Base-by-base conservation (phyloP, 2,113 vertebrate genomes). In the Eolophus roseicapilla region DNA sequence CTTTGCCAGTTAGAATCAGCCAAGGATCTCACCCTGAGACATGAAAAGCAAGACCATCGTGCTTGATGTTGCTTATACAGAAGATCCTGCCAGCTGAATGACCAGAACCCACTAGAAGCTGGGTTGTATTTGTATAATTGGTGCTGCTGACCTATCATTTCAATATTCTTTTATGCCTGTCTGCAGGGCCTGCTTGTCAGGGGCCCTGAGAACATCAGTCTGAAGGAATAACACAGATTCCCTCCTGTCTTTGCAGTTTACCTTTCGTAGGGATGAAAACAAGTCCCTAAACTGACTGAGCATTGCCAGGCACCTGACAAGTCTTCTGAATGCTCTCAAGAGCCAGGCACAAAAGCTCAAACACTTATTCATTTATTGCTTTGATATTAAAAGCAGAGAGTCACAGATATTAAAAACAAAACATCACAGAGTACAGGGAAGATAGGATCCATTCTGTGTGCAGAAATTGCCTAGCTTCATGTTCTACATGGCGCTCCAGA, bases 351-450 rank as follows among this genome's bases (percentile, higher is more conserved):
- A 84, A 85, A 70, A 94, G 50, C 84, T 88, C 69, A 81, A 92
- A 77, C 41, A 55, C 73, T 94, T 88, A 47, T 25, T 83, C 29
- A 49, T 88, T 88, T 93, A 81, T 71, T 92, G 73, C 69, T 95
- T 96, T 93, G 88, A 91, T 94, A 95, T 86, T 82, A 88, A 86
- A 95, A 79, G 76, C 49, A 92, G 59, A 65, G 44, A 92, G 50
- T 65, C 76, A 46, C 52, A 71, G 80, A 82, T 82, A 71, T 35
- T 77, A 47, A 82, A 86, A 77, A 11, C 35, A 90, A 50, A 73
- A 15, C 76, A 71, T 31, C 15, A 5, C 39, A 46, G 69, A 75
- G 62, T 43, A 59, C 28, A 49, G 55, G 41, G 23, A 20, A 85
- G 62, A 82, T 35, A 81, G 78, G 75, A 92, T 96, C 57, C 2